Conservation (phyloP, 2,113 vertebrate genomes). For the Apodemus sylvaticus region DNA sequence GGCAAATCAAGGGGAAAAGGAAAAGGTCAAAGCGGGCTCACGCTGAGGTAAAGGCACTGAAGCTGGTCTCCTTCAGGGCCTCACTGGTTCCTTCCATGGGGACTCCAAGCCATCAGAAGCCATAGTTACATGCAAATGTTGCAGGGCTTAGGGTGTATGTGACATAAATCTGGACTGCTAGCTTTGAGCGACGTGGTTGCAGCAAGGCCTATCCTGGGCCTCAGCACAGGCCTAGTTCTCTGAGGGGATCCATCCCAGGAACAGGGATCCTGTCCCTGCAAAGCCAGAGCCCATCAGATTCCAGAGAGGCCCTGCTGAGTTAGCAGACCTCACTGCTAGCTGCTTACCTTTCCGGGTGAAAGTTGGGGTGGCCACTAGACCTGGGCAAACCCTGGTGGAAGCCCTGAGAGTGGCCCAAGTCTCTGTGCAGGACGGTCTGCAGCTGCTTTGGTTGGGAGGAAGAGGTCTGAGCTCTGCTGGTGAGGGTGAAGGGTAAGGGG, state of each 20-base stretch:
- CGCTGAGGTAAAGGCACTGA: neutral
- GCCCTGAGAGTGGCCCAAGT: no score
- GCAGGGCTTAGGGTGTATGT: fast-evolving
- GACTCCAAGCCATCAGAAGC: neutral
- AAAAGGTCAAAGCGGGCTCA: neutral
- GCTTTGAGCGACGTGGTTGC: neutral
- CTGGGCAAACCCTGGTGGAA: no score
- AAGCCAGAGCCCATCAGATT: no score
- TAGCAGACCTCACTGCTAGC: neutral
- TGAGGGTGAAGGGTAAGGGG: neutral
- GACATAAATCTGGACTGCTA: no score
- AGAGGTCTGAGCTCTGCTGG: fast-evolving
- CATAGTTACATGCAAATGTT: fast-evolving
- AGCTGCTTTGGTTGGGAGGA: neutral
- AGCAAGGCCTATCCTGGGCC: no score
- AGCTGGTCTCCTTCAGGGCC: neutral
- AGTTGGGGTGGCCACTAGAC: neutral
- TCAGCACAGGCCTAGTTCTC: fast-evolving
- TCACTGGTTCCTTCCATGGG: neutral
- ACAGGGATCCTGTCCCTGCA: neutral
- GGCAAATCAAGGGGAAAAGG: constrained; percentile 26
- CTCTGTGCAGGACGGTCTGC: neutral
- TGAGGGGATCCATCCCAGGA: fast-evolving
- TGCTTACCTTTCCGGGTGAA: neutral
- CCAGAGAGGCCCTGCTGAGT: neutral